Percentiles rank a stretch among this genome's conserved stretches.
These are phyloP conservation scores for Coregonus ussuriensis DNA, from an alignment of 2,797 vertebrate genomes.

Conservation along the genomic window DNA sequence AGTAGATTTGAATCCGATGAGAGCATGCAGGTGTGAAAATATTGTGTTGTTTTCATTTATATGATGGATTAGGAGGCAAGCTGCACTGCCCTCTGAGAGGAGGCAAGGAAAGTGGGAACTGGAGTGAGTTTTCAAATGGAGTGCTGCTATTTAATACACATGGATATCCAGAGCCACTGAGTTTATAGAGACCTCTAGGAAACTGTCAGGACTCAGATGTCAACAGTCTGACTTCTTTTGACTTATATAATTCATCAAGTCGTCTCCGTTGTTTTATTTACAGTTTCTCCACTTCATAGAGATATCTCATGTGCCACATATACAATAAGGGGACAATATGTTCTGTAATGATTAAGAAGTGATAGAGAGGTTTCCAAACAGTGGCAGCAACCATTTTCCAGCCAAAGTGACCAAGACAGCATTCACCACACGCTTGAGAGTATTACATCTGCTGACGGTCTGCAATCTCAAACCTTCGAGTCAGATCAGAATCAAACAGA, in stretches of 20 bases:
- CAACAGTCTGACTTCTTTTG: conserved; percentile 46
- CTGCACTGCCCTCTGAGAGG: conserved; percentile 49
- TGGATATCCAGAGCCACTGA: conserved; percentile 29
- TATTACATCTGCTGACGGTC: background rate
- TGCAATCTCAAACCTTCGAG: conserved; percentile 35
- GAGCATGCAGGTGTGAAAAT: conserved; percentile 60
- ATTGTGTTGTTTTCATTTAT: conserved; percentile 61
- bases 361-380: conserved; percentile 40
- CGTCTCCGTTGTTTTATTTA: conserved; percentile 52
- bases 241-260: conserved; percentile 43
- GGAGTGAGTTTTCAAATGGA: conserved; percentile 39
- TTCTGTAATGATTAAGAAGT: conserved; percentile 42
- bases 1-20: conserved; percentile 53
- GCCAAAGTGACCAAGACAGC: conserved; percentile 21
- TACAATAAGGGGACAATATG: conserved; percentile 21
- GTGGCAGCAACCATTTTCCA: conserved; percentile 38
- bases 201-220: conserved; percentile 30
- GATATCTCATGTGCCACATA: conserved; percentile 47
- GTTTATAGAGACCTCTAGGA: conserved; percentile 44
- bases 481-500: conserved; percentile 46
- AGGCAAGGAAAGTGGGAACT: conserved; percentile 44
- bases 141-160: conserved; percentile 43
- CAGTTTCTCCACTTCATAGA: conserved; percentile 44
- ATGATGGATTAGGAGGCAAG: conserved; percentile 62
- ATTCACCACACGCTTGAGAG: conserved; percentile 31